Conservation (phyloP, 1,140 invertebrate genomes). For the Bilobella aurantiaca region DNA sequence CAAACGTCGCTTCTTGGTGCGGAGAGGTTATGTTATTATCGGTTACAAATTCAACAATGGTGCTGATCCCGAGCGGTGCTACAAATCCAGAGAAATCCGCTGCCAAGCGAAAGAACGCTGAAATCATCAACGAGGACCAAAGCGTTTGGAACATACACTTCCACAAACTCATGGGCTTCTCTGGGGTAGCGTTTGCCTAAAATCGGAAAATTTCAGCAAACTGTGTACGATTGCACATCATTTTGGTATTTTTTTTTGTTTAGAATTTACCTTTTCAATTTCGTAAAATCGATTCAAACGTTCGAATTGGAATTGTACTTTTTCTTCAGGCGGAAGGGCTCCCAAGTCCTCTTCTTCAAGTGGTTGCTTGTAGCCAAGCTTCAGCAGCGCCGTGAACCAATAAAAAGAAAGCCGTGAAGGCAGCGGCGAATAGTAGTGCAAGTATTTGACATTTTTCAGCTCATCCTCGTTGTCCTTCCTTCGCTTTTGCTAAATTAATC, state of each 20-base stretch:
- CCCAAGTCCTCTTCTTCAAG: constrained; percentile 60
- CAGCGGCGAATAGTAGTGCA: constrained; percentile 52
- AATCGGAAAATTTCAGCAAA: no score
- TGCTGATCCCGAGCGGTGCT: constrained; percentile 51
- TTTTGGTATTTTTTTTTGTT: constrained; percentile 7
- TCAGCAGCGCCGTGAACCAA: constrained; percentile 60
- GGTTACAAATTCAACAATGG: constrained; percentile 27
- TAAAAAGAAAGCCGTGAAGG: constrained; percentile 63
- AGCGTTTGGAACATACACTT: constrained; percentile 56
- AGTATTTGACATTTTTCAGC: constrained; percentile 36
- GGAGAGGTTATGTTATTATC: no score
- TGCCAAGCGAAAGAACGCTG: constrained; percentile 61
- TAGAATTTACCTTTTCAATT: constrained; percentile 41
- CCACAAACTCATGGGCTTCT: constrained; percentile 45
- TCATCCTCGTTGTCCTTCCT: no score
- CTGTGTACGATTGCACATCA: constrained; percentile 13
- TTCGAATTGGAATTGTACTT: constrained; percentile 45
- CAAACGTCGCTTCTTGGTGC: not conserved
- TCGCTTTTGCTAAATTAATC: no score
- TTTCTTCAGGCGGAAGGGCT: constrained; percentile 54
- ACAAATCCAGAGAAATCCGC: constrained; percentile 65
- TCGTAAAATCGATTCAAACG: constrained; percentile 46
- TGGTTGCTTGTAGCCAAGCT: constrained; percentile 53
- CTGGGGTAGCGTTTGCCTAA: constrained; percentile 14
- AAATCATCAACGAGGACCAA: constrained; percentile 59